Evolutionary conservation across 2,113 vertebrate genomes (phyloP).

Genomic region (Albula glossodonta): DNA sequence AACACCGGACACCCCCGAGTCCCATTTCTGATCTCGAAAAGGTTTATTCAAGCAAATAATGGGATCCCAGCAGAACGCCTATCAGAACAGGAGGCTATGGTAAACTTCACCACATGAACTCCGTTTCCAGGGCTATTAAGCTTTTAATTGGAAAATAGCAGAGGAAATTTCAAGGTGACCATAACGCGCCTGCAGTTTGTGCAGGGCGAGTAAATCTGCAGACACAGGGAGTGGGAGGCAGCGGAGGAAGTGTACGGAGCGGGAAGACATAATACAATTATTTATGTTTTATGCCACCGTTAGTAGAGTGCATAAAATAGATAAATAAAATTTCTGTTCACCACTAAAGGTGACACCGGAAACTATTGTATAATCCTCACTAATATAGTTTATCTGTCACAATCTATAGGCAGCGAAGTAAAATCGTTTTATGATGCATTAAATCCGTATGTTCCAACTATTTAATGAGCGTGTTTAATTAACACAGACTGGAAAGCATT

Average conservation of each 20-base stretch:
- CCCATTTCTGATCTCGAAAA: slow-evolving; percentile 87
- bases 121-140: slow-evolving; percentile 98
- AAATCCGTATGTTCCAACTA: slow-evolving; percentile 1
- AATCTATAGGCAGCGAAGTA: slow-evolving; percentile 6
- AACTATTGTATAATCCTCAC: slow-evolving; percentile 6
- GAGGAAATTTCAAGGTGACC: slow-evolving; percentile 96
- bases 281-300: slow-evolving; percentile 62
- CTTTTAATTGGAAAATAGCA: slow-evolving; percentile 98
- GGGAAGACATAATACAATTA: slow-evolving; percentile 61
- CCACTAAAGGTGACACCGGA: slow-evolving; percentile 29
- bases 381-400: slow-evolving; percentile 4
- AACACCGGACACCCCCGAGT: slow-evolving; percentile 85
- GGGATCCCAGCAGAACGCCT: slow-evolving; percentile 88
- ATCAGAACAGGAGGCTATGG: slow-evolving; percentile 79
- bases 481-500: background rate
- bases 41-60: slow-evolving; percentile 99
- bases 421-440: slow-evolving; percentile 3
- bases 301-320: slow-evolving; percentile 59
- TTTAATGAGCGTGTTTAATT: background rate
- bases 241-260: slow-evolving; percentile 40
- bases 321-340: slow-evolving; percentile 40
- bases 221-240: slow-evolving; percentile 57
- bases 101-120: slow-evolving; percentile 93
- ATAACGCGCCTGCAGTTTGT: slow-evolving; percentile 21
- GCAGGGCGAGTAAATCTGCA: slow-evolving; percentile 54